These are phyloP conservation scores for Hassar affinis DNA, from an alignment of 2,113 vertebrate genomes.

Conservation along the genomic window DNA sequence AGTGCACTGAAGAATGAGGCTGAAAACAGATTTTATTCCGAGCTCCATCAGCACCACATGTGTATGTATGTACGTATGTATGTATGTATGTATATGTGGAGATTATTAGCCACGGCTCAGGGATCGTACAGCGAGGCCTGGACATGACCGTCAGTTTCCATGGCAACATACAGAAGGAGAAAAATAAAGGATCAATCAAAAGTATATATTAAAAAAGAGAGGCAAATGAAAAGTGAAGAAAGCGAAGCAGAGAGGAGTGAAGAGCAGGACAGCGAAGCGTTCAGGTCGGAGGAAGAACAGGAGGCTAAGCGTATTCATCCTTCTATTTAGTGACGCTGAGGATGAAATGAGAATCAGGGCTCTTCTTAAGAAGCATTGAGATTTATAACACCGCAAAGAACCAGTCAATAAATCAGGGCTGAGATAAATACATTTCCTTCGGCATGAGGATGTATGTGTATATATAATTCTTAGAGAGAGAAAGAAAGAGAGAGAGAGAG, in stretches of 20 bases:
- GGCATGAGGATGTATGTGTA: no score
- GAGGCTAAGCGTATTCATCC: not conserved
- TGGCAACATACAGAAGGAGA: constrained; percentile 39
- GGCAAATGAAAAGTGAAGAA: not conserved
- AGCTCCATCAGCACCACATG: no score
- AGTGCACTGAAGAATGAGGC: not conserved
- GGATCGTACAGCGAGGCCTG: constrained; percentile 31
- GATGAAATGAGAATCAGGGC: no score
- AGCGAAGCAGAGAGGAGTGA: constrained; percentile 30
- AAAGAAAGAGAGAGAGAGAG: no score
- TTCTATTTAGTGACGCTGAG: no score
- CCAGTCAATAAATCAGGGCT: no score
- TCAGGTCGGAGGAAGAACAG: not conserved
- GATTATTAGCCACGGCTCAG: constrained; percentile 27
- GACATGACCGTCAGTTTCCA: constrained; percentile 40
- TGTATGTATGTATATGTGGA: not conserved
- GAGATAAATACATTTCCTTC: no score
- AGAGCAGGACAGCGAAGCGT: constrained; percentile 21
- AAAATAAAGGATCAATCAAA: constrained; percentile 40
- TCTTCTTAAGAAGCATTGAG: no score
- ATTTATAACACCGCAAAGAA: no score
- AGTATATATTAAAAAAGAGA: not conserved
- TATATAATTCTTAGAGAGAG: no score
- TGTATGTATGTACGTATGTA: no score
- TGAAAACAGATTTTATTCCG: constrained; percentile 6